These are phyloP conservation scores for Sebastes variabilis DNA, from an alignment of 2,797 vertebrate genomes.

Conservation along the genomic window DNA sequence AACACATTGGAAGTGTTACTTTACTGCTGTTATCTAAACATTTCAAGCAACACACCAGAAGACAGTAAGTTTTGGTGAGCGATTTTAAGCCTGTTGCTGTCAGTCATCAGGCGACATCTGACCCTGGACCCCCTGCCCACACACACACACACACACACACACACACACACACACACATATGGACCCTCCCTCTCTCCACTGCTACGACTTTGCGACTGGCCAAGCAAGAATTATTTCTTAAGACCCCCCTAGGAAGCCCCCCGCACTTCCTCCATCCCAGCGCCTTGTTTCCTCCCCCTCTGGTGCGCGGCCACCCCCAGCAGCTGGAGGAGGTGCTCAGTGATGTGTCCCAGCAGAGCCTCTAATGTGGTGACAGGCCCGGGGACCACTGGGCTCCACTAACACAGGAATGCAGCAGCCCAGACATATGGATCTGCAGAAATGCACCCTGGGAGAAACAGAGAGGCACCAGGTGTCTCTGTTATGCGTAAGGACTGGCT, in stretches of 20 bases:
- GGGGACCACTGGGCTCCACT: constrained; percentile 61
- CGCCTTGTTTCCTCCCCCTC: constrained; percentile 20
- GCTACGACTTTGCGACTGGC: constrained; percentile 48
- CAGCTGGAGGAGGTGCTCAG: constrained; percentile 72
- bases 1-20: constrained; percentile 41
- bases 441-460: constrained; percentile 60
- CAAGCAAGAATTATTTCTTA: constrained; percentile 52
- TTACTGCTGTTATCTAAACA: constrained; percentile 35
- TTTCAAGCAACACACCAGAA: constrained; percentile 42
- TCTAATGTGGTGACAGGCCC: constrained; percentile 76
- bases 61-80: constrained; percentile 45
- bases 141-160: constrained; percentile 28
- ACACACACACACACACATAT: constrained; percentile 22
- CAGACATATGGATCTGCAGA: constrained; percentile 57
- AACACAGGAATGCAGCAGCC: constrained; percentile 62
- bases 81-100: constrained; percentile 73
- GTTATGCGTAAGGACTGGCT: constrained; percentile 21
- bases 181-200: constrained; percentile 40
- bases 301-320: constrained; percentile 52
- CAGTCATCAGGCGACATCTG: constrained; percentile 70
- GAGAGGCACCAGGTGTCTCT: constrained; percentile 56
- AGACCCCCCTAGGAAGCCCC: constrained; percentile 39
- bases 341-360: constrained; percentile 73
- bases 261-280: constrained; percentile 49
- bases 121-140: constrained; percentile 49